Base-by-base conservation (phyloP, 2,888 invertebrate genomes). In the Ornithoptera priamus region DNA sequence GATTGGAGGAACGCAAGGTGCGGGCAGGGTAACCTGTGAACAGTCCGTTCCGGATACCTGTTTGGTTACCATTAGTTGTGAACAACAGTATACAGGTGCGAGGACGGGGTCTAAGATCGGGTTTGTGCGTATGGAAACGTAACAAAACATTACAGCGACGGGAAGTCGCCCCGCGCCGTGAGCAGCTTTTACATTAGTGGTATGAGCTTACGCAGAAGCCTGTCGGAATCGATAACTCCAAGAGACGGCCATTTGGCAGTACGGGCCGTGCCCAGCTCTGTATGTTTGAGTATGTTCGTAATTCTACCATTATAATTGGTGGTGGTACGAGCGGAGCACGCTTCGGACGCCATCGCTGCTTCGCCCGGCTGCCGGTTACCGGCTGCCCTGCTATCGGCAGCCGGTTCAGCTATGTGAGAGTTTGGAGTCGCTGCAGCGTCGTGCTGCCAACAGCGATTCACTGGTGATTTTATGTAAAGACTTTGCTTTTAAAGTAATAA, bases 401-500 rank as follows among this genome's bases (percentile, higher is more conserved):
- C n/a, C 18, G 65, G 58, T 24, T 7, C 39, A 1, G 58, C 12
- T 5, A 6, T 22, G 22, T 22, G 7, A 30, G 30, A 30, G 30
- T 17, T n/a, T 3, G 57, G 57, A 30, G 17, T 24, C 20, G 50
- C 24, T 12, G 36, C 56, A 8, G 64, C 80, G 77, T 77, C 68
- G 3, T 30, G 72, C 69, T 72, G 68, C 50, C 50, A 50, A 50
- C 4, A 78, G 76, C 73, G 76, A 76, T 79, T 78, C 79, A 80
- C 82, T 84, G 80, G 81, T 80, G 80, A 79, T 81, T 83, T 85
- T 81, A 80, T 79, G 81, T 81, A 83, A 83, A 86, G 82, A 88
- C 84, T 85, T 85, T 85, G 89, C 89, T 89, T 89, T 84, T 83
- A 78, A 87, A 86, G 84, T 87, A 89, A 89, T 89, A 88, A 81